Base-by-base conservation (phyloP, 2,113 vertebrate genomes). In the Lonchura striata region DNA sequence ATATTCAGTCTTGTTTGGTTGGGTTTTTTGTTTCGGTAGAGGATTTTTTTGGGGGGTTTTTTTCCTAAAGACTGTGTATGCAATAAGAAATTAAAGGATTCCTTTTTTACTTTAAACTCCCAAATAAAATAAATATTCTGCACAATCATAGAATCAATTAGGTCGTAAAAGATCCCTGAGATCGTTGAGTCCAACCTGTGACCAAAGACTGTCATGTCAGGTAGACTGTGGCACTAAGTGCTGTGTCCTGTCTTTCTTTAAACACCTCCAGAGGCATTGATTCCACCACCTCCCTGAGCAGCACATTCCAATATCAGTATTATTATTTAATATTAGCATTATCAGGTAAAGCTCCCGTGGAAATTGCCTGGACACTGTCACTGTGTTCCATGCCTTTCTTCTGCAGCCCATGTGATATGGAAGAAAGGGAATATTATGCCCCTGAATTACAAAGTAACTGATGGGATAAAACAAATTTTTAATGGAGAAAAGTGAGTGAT, bases 341-440 rank as follows among this genome's bases (percentile, higher is more conserved):
- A 8, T n/a, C 49, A 49, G 5, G 20, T 61, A 41, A 14, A 42
- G 13, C 11, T 44, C 7, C 49, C 17, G 17, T 60, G 39, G 69
- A 61, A 57, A 28, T 75, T 44, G 41, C 37, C n/a, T 39, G 25
- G 35, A 11, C 1, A 2, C n/a, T 30, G 23, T 72, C 5, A 1
- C 17, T 33, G 11, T n/a, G 10, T 85, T 69, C 39, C 31, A 0
- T 33, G 65, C 64, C 60, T 74, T 64, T 87, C 25, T 91, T 84
- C 64, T 65, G 49, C 0, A 0, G 37, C 33, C 61, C 3, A 3
- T 75, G 33, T 30, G 59, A 9, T 83, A 22, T 1, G 5, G 46
- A 54, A 31, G 59, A 85, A 61, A 70, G 78, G 27, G 31, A 54
- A 42, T 85, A 50, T 24, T 49, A 6, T 19, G 19, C 18, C 24